Evolutionary conservation across 2,113 vertebrate species (phyloP).

Genomic region (Typhlomys cinereus): DNA sequence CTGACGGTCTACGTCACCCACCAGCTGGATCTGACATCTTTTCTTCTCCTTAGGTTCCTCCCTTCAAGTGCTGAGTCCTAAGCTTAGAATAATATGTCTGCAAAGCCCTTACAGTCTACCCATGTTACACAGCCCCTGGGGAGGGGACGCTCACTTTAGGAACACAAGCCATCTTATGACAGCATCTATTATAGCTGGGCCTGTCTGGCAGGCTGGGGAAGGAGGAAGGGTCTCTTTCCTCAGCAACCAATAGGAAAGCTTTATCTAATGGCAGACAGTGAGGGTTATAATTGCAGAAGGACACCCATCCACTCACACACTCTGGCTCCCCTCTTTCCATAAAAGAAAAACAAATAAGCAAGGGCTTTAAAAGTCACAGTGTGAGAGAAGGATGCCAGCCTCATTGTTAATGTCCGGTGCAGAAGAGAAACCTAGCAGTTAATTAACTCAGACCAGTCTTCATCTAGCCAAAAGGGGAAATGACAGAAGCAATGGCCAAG

Average conservation of each 20-base stretch:
- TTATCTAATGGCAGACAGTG: neutral
- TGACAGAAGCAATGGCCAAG: neutral
- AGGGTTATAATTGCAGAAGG: neutral
- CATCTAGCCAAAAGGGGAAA: slow-evolving; percentile 6
- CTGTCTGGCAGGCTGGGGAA: neutral
- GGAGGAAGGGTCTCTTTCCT: neutral
- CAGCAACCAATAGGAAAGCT: neutral
- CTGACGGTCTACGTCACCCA: slow-evolving; percentile 42
- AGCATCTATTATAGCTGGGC: neutral
- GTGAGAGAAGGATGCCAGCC: neutral
- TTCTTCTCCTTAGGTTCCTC: slow-evolving; percentile 8
- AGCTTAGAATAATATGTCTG: slow-evolving; percentile 43
- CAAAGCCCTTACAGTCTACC: slow-evolving; percentile 17
- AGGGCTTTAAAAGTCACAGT: neutral
- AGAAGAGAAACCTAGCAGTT: neutral
- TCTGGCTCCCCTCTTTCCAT: slow-evolving; percentile 20
- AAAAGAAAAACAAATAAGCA: neutral
- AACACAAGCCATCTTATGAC: neutral
- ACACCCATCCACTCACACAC: neutral
- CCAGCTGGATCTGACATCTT: slow-evolving; percentile 43
- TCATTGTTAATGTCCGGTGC: neutral
- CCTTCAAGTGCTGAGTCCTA: slow-evolving; percentile 26
- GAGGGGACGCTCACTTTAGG: neutral
- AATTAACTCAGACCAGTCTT: neutral
- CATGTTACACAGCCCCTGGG: neutral